phyloP scores from a whole-genome alignment of 2,888 invertebrate genomes.

The Diploptera punctata region DNA sequence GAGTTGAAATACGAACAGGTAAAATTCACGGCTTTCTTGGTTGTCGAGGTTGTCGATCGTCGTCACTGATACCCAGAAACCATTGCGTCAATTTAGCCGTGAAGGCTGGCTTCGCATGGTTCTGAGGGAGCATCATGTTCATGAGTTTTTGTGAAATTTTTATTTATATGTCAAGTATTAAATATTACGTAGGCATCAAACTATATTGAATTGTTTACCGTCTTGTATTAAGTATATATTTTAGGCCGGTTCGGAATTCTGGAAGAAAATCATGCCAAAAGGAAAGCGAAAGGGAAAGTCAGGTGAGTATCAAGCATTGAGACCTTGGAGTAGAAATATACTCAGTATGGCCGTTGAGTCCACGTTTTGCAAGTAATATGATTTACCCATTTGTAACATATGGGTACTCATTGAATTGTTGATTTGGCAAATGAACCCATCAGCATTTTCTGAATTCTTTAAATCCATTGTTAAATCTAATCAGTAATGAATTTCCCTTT shows the following conservation, averaged over 20 bases:
- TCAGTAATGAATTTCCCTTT: too few species aligned
- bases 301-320: conserved; percentile 61
- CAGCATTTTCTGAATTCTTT: too few species aligned
- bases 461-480: too few species aligned
- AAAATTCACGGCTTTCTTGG: too few species aligned
- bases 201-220: conserved; percentile 76
- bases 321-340: conserved; percentile 24
- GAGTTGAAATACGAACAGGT: too few species aligned
- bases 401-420: too few species aligned
- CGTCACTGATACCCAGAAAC: conserved; percentile 12
- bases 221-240: conserved; percentile 76
- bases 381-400: conserved; percentile 16
- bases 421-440: too few species aligned
- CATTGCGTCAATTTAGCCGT: conserved; percentile 29
- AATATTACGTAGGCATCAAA: conserved; percentile 74
- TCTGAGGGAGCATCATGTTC: conserved; percentile 66
- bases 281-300: conserved; percentile 77
- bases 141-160: conserved; percentile 74
- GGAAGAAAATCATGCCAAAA: conserved; percentile 71
- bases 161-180: conserved; percentile 72
- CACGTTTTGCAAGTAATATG: conserved; percentile 4
- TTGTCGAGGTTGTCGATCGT: not conserved
- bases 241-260: conserved; percentile 61
- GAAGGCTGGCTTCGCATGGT: conserved; percentile 40
- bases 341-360: conserved; percentile 18